Base-by-base conservation (phyloP, 2,797 vertebrate genomes). In the Staurois parvus region DNA sequence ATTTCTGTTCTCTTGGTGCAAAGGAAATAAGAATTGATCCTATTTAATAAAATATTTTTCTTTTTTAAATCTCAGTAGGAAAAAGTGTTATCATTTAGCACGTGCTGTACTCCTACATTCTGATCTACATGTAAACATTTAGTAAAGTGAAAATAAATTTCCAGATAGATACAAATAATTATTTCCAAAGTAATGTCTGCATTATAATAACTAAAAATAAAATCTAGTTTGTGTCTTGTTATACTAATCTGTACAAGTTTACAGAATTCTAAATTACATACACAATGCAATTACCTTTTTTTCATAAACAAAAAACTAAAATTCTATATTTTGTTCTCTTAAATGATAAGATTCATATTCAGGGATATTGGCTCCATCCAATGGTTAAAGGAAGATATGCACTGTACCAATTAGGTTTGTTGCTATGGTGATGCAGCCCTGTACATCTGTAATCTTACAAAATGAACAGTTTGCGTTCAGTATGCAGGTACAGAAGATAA, bases 351-450 rank as follows among this genome's bases (percentile, higher is more conserved):
- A 67, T 87, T 90, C 85, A 48, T 91, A 85, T 56, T 84, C 81
- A 91, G 91, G 95, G 94, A 90, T 94, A 90, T 92, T 96, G 93
- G 97, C 97, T 95, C 97, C 97, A 96, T 95, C 97, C 92, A 93
- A 97, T 97, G 98, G 97, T 95, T 91, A 92, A 94, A 95, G 88
- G 89, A 90, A 88, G 92, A 91, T 91, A 91, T 95, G 94, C 95
- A 94, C 91, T 89, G 93, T 90, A 85, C 91, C 92, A 92, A 91
- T 91, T 91, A 91, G 84, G 74, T 89, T 88, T 84, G 94, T 95
- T 95, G 94, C 94, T 92, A 94, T 95, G 93, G 94, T 90, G 91
- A 95, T 91, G 85, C 88, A 88, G 89, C 56, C 91, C 86, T 89
- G 84, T 89, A 85, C 85, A 89, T 89, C 89, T 91, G 86, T 90